Conservation (phyloP, 2,113 vertebrate species). For the Silurus glanis region DNA sequence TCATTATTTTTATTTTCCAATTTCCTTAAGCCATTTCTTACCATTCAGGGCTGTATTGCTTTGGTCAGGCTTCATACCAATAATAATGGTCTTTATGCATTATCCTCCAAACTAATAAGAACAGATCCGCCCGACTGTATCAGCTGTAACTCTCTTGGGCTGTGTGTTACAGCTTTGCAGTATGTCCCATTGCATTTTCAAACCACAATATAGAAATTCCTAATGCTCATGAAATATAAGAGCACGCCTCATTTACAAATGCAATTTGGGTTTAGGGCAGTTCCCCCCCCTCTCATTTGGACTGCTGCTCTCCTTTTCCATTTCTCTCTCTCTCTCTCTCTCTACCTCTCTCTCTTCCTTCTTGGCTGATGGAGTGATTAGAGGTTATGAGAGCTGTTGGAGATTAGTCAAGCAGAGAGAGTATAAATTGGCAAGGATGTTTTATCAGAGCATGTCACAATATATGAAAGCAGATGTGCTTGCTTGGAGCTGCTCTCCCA, state of each 20-base stretch:
- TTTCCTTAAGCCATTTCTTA: conserved; percentile 31
- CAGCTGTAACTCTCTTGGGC: conserved; percentile 30
- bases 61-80: conserved; percentile 6
- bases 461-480: conserved; percentile 83
- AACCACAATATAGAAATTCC: conserved; percentile 71
- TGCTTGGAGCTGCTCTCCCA: conserved; percentile 84
- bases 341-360: conserved; percentile 46
- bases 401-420: conserved; percentile 88
- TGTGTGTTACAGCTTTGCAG: conserved; percentile 16
- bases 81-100: conserved; percentile 33
- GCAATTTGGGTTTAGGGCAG: conserved; percentile 86
- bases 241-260: conserved; percentile 89
- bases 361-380: conserved; percentile 89
- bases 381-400: conserved; percentile 81
- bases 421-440: conserved; percentile 94
- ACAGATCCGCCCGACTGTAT: conserved; percentile 15
- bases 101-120: conserved; percentile 27
- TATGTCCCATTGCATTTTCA: conserved; percentile 44
- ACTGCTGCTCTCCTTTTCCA: conserved; percentile 67
- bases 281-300: conserved; percentile 86
- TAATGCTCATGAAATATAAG: conserved; percentile 74
- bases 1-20: conserved; percentile 19
- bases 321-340: conserved; percentile 47
- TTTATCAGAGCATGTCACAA: conserved; percentile 88
- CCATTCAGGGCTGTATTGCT: conserved; percentile 15